Conservation (phyloP, 2,888 invertebrate species). For the Sthenelais limicola region DNA sequence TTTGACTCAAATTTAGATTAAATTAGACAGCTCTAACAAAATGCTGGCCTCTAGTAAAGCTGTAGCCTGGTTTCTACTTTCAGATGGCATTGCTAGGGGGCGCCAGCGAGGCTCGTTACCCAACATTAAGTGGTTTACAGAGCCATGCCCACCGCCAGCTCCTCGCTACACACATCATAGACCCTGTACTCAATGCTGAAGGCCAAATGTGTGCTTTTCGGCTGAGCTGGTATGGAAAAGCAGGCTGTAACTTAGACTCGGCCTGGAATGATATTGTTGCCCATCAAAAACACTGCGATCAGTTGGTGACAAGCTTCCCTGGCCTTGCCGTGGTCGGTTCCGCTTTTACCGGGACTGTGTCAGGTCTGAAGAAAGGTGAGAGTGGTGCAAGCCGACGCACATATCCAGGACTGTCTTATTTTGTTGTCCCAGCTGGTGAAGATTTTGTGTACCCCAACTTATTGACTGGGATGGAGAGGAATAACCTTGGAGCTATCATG, state of each 20-base stretch:
- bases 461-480: slow-evolving; percentile 6
- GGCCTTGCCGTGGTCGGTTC: slow-evolving; percentile 24
- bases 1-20: too few species aligned
- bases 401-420: slow-evolving; percentile 18
- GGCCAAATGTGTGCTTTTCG: slow-evolving; percentile 29
- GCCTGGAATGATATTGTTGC: slow-evolving; percentile 26
- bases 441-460: slow-evolving; percentile 31
- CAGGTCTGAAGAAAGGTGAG: slow-evolving; percentile 22
- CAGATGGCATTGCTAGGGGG: slow-evolving; percentile 23
- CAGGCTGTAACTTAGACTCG: slow-evolving; percentile 25
- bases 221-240: slow-evolving; percentile 34
- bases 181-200: slow-evolving; percentile 23
- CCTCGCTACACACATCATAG: slow-evolving; percentile 25
- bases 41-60: too few species aligned
- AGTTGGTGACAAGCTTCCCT: slow-evolving; percentile 10
- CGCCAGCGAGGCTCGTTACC: slow-evolving; percentile 26
- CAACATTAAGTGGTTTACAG: slow-evolving; percentile 27
- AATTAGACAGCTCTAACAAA: too few species aligned
- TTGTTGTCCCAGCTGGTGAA: slow-evolving; percentile 23
- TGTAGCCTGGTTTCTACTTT: slow-evolving; percentile 32
- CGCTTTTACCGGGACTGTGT: slow-evolving; percentile 29
- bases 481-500: slow-evolving; percentile 19
- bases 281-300: slow-evolving; percentile 24
- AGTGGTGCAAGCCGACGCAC: slow-evolving; percentile 16
- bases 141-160: slow-evolving; percentile 33